These are phyloP conservation scores for Tenualosa ilisha DNA, from an alignment of 2,797 vertebrate species.

Conservation along the genomic window DNA sequence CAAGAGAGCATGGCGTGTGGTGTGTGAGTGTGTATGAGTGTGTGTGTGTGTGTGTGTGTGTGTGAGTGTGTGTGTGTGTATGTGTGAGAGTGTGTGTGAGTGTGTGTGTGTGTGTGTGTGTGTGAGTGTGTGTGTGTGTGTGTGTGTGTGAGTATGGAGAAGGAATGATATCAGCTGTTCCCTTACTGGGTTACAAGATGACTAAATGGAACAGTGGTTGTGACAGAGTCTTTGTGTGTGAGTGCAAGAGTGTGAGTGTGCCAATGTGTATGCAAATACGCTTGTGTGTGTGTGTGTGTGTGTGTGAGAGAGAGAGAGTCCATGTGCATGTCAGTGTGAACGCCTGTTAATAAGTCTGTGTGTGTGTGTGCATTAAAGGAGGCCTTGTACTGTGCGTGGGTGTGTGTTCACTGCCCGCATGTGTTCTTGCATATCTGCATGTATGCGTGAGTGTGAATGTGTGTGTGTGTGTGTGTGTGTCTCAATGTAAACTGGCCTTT, in stretches of 20 bases:
- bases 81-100: too few relatives aligned
- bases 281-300: background rate
- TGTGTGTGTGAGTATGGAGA: background rate
- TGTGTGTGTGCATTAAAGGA: conserved; percentile 9
- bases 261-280: background rate
- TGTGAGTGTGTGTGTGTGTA: background rate
- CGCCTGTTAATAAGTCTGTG: background rate
- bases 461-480: background rate
- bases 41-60: too few relatives aligned
- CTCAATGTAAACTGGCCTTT: background rate
- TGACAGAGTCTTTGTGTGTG: conserved; percentile 4
- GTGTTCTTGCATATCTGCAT: conserved; percentile 4
- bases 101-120: too few relatives aligned
- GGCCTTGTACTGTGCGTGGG: conserved; percentile 3
- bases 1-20: background rate
- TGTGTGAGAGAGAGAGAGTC: background rate
- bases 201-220: conserved; percentile 9
- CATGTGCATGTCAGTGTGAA: background rate
- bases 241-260: conserved; percentile 12
- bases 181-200: conserved; percentile 16
- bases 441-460: background rate
- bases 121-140: background rate
- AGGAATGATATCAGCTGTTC: conserved; percentile 18
- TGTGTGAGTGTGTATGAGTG: too few relatives aligned
- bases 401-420: background rate